Evolutionary conservation across 1,140 invertebrate genomes (phyloP), one percentile per base, ranked within the genome.

Genomic region (Drosophila kepulauana): DNA sequence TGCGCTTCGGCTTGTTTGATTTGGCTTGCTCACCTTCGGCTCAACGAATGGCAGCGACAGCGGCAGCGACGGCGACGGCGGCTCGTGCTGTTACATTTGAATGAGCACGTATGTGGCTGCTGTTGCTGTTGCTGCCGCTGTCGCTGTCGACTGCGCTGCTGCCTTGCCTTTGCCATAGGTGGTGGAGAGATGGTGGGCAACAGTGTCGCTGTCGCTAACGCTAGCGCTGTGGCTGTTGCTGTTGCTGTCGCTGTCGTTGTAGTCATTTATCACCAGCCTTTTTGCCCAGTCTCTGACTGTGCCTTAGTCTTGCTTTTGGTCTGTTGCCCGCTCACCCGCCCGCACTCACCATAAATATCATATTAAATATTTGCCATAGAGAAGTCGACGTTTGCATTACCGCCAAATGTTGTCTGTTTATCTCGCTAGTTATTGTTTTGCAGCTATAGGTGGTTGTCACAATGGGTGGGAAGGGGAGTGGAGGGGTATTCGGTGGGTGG

Each of bases 81-180:
- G 59, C 82, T 87, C 84, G 84, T 88, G 84, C 85, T 88, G 84
- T 88, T 88, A 84, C 84, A 88, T 88, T 88, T 88, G 84, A 88
- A 88, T 88, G 85, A 84, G 80, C 85, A 89, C 82, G 79, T 69
- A 69, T 67, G 68, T 20, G 28, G 64, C 52, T 65, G 64, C 43
- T 41, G 74, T 46, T 8, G 38, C 66, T 58, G 52, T 38, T 54
- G 16, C 7, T 51, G 25, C 11, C 10, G 43, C 52, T 65, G 58
- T 10, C 30, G 6, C 30, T 33, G 38, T 41, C 43, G 25, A 54
- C 70, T 59, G 69, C 56, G 63, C 56, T 71, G 51, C 16, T 30
- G 20, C 20, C 20, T 25, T 25, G 20, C 20, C 33, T 69, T 25
- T 25, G 58, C 13, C 56, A 48, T 33, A 5, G 46, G 15, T 13